Evolutionary conservation across 1,140 invertebrate genomes (phyloP).

Genomic region (Centruroides vittatus): DNA sequence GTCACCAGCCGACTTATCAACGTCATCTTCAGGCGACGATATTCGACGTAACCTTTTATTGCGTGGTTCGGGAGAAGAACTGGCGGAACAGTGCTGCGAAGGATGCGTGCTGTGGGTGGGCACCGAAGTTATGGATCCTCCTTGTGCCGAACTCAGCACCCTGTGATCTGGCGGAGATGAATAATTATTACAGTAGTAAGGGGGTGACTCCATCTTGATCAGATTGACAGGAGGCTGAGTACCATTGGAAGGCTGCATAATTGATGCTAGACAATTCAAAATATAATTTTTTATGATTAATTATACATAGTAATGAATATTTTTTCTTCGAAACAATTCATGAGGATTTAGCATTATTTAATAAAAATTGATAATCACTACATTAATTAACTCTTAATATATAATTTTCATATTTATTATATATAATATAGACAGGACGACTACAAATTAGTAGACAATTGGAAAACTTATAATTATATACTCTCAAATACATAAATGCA

Average conservation of each 20-base stretch:
- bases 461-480: no score
- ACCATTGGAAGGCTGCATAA: conserved; percentile 69
- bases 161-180: conserved; percentile 46
- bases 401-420: no score
- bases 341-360: no score
- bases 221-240: conserved; percentile 58
- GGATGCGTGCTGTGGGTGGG: conserved; percentile 13
- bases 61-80: conserved; percentile 33
- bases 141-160: conserved; percentile 1
- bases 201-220: conserved; percentile 78
- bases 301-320: no score
- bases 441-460: no score
- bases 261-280: conserved; percentile 54
- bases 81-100: conserved; percentile 16
- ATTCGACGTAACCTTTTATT: conserved; percentile 42
- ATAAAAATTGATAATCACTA: no score
- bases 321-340: no score
- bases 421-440: no score
- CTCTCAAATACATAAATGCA: no score
- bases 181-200: conserved; percentile 85
- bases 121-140: conserved; percentile 21
- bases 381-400: no score
- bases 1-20: conserved; percentile 24
- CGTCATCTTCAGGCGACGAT: conserved; percentile 42
- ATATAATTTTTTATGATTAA: no score